Conservation (phyloP, 2,113 vertebrate genomes). For the Anas platyrhynchos region DNA sequence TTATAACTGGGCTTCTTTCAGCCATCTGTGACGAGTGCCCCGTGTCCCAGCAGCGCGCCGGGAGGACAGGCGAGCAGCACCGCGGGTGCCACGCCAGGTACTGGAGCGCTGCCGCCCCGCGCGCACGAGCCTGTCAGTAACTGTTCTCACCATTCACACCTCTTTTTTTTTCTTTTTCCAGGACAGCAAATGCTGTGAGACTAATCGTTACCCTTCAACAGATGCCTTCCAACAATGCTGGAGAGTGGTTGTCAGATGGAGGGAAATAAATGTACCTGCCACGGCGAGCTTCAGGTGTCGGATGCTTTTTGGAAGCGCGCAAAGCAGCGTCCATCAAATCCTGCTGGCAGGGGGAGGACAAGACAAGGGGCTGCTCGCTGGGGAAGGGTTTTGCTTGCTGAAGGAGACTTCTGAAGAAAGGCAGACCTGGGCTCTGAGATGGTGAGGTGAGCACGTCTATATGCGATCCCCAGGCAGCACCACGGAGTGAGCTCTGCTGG, state of each 20-base stretch:
- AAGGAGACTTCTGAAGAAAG: not conserved
- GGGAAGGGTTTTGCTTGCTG: not conserved
- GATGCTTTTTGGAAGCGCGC: not conserved
- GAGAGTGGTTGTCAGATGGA: not conserved
- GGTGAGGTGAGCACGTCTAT: not conserved
- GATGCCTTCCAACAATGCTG: not conserved
- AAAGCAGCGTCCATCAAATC: not conserved
- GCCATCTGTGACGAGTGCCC: not conserved
- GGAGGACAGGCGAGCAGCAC: not conserved
- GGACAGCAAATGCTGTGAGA: not conserved
- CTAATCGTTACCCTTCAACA: not conserved
- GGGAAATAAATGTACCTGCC: not conserved
- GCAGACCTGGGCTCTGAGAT: not conserved
- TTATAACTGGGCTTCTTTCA: not conserved
- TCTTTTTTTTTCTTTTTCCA: not conserved
- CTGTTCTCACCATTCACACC: not conserved
- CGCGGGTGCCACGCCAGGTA: not conserved
- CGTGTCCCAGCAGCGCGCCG: not conserved
- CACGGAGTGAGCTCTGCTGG: accelerated
- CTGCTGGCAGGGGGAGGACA: not conserved
- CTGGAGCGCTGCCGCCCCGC: not conserved
- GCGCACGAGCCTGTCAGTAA: not conserved
- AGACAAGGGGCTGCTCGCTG: not conserved
- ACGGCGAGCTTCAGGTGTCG: not conserved
- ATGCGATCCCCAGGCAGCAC: accelerated